These are phyloP conservation scores for Propithecus deckenii DNA, from an alignment of 2,797 vertebrate genomes.

Conservation along the genomic window DNA sequence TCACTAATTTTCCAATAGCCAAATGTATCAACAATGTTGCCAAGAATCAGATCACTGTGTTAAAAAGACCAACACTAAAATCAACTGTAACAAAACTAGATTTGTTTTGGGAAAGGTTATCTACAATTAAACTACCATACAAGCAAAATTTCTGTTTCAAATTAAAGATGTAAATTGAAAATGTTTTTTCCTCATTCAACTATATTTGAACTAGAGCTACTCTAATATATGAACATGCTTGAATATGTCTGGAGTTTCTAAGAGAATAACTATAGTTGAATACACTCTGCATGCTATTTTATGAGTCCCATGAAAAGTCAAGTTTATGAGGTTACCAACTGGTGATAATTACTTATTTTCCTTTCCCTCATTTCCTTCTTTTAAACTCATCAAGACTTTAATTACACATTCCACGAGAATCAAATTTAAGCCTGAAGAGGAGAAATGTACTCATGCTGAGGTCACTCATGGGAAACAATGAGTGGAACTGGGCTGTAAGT, in stretches of 20 bases:
- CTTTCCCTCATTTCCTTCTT: constrained; percentile 65
- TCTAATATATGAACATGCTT: constrained; percentile 38
- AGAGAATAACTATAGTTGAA: constrained; percentile 47
- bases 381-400: constrained; percentile 57
- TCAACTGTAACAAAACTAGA: constrained; percentile 33
- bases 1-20: constrained; percentile 29
- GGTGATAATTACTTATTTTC: constrained; percentile 68
- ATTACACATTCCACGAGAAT: constrained; percentile 57
- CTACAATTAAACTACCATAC: constrained; percentile 27
- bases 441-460: constrained; percentile 43
- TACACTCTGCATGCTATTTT: constrained; percentile 46
- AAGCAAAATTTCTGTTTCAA: constrained; percentile 47
- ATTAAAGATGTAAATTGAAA: constrained; percentile 53
- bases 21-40: constrained; percentile 28
- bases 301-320: constrained; percentile 55
- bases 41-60: neutral
- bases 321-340: constrained; percentile 65
- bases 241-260: constrained; percentile 50
- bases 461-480: constrained; percentile 46
- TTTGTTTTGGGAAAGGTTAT: neutral
- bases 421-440: constrained; percentile 49
- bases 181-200: constrained; percentile 7
- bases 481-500: neutral
- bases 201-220: constrained; percentile 46
- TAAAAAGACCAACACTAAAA: constrained; percentile 28